Evolutionary conservation across 2,797 vertebrate genomes (phyloP), one percentile per base, ranked within the genome.

Genomic region (Diplodus puntazzo): DNA sequence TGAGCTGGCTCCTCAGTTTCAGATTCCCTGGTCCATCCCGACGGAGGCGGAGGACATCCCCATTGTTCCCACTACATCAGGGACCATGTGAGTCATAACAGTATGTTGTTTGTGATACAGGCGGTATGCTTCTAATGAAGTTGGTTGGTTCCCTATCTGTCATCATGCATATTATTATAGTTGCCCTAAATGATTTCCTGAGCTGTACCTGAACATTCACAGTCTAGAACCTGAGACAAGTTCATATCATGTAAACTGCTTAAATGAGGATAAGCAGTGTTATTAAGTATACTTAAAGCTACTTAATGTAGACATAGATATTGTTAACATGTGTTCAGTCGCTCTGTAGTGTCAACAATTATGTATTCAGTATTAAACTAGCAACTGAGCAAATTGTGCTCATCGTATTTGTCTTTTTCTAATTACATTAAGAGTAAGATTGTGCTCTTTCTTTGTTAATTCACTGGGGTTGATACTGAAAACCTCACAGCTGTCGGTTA

Each of bases 31-130:
- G 98, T 99, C 98, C 62, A 98, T 99, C 84, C 98, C 98, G 21
- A 99, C 97, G 0, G 98, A 99, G 84, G 98, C 98, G 1, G 98
- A 99, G 92, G 98, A 99, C 87, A 99, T 99, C 90, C 98, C 98
- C 55, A 99, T 99, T 30, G 98, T 99, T 77, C 98, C 98, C 84
- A 99, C 98, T 5, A 99, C 98, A 11, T 99, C 98, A 21, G 98
- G 98, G 73, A 99, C 98, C 73, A 99, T 99, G 98, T 99, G 85
- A 97, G 97, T 94, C 25, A 30, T 1, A 11, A 8, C 23, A 25
- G 30, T 34, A 5, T 34, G 30, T 34, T 34, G 30, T 34, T 6
- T 34, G 30, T 3, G 30, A 25, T 73, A 4, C 0, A 21, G 16
- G 0, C 10, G n/a, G 8, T 61, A n/a, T 27, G n/a, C 21, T 39